These are phyloP conservation scores for Petromus typicus DNA, from an alignment of 2,113 vertebrate species.

Conservation along the genomic window DNA sequence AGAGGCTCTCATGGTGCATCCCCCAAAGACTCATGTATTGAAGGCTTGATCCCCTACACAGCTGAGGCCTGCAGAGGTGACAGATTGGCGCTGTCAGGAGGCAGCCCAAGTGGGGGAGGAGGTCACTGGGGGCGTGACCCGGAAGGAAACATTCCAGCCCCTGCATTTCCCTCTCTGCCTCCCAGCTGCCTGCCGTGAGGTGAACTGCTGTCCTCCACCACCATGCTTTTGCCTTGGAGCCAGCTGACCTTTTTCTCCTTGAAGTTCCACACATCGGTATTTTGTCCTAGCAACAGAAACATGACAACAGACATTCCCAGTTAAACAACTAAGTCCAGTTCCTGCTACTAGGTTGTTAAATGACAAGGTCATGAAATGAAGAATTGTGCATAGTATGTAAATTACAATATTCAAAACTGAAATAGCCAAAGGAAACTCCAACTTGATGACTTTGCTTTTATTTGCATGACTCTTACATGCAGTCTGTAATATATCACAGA, in stretches of 20 bases:
- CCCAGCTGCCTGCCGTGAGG: neutral
- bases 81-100: too few relatives aligned
- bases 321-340: neutral
- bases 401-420: neutral
- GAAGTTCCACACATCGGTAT: neutral
- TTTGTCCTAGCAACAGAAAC: neutral
- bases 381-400: neutral
- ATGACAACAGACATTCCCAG: neutral
- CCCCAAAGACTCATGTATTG: neutral
- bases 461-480: neutral
- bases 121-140: neutral
- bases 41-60: neutral
- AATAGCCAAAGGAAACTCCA: neutral
- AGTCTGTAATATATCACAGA: neutral
- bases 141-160: neutral
- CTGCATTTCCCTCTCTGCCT: too few relatives aligned
- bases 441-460: neutral
- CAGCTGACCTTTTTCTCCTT: neutral
- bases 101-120: neutral
- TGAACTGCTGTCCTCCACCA: neutral
- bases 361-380: neutral
- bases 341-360: neutral
- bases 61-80: neutral
- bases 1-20: too few relatives aligned
- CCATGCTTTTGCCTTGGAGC: neutral